phyloP scores from a whole-genome alignment of 2,113 vertebrate genomes.

The Paradoxurus hermaphroditus region DNA sequence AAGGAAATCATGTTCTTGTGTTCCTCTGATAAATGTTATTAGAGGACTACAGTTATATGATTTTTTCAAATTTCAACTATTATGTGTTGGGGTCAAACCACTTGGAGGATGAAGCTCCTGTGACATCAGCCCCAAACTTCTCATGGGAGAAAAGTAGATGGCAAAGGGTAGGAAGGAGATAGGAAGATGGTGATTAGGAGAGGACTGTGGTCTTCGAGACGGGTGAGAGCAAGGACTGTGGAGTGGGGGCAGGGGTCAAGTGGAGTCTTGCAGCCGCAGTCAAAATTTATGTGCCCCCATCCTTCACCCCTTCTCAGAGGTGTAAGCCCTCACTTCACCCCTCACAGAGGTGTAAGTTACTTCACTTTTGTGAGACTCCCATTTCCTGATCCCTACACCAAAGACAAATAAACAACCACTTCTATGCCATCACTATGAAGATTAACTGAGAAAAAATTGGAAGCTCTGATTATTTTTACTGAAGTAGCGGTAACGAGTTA shows the following conservation, averaged over 20 bases:
- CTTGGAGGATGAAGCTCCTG: not conserved
- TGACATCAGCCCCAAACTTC: not conserved
- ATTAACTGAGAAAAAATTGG: not conserved
- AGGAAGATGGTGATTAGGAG: not conserved
- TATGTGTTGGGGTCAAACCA: not conserved
- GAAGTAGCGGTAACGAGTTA: not conserved
- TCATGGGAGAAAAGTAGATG: not conserved
- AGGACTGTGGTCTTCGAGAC: not conserved
- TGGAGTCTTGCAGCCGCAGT: not conserved
- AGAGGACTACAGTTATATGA: slow-evolving; percentile 52
- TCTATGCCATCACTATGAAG: not conserved
- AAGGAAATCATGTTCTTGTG: slow-evolving; percentile 69
- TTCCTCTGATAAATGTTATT: slow-evolving; percentile 66
- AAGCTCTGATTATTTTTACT: not conserved
- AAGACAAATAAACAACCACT: not conserved
- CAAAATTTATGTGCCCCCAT: not conserved
- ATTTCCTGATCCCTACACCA: not conserved
- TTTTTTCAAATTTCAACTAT: slow-evolving; percentile 28
- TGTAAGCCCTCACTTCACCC: not conserved
- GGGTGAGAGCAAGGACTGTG: not conserved
- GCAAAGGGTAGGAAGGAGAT: not conserved
- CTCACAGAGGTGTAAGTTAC: too few relatives aligned
- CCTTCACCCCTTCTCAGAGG: not conserved
- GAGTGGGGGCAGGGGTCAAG: not conserved
- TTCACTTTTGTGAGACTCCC: not conserved